These are phyloP conservation scores for Tetramorium parvispinum DNA, from an alignment of 1,140 invertebrate species.

Conservation along the genomic window DNA sequence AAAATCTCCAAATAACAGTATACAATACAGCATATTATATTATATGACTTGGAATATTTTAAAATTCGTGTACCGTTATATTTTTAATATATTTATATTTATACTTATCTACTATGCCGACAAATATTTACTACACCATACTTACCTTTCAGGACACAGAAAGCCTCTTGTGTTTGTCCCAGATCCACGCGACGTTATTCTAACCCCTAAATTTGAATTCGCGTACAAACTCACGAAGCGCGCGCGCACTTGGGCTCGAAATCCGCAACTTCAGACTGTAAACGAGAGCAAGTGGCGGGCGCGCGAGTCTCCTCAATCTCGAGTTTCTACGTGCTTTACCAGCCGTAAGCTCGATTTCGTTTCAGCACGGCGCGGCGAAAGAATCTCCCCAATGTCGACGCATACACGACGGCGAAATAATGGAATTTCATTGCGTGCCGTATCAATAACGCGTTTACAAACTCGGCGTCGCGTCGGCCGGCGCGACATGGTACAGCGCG, in stretches of 20 bases:
- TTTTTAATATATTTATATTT: neutral
- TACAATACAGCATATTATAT: too few relatives aligned
- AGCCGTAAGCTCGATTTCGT: neutral
- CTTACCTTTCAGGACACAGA: neutral
- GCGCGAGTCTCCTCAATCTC: too few relatives aligned
- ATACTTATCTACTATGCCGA: neutral
- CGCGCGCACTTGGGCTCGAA: neutral
- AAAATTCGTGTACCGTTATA: neutral
- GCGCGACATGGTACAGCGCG: too few relatives aligned
- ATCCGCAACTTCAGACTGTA: neutral
- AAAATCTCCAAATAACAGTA: too few relatives aligned
- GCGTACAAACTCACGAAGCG: neutral
- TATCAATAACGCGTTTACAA: slow-evolving; percentile 8
- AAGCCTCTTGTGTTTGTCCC: neutral
- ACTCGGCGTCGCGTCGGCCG: neutral
- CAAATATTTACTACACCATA: neutral
- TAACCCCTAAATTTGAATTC: neutral
- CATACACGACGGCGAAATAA: neutral
- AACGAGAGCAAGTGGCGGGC: neutral
- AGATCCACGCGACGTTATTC: neutral
- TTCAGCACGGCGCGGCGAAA: neutral
- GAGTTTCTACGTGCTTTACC: neutral
- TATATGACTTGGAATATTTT: neutral
- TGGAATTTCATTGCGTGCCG: neutral
- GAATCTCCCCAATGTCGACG: neutral